Percentiles rank a stretch among this genome's conserved stretches.
Conservation (phyloP, 1,140 invertebrate species). For the Ladona fulva region DNA sequence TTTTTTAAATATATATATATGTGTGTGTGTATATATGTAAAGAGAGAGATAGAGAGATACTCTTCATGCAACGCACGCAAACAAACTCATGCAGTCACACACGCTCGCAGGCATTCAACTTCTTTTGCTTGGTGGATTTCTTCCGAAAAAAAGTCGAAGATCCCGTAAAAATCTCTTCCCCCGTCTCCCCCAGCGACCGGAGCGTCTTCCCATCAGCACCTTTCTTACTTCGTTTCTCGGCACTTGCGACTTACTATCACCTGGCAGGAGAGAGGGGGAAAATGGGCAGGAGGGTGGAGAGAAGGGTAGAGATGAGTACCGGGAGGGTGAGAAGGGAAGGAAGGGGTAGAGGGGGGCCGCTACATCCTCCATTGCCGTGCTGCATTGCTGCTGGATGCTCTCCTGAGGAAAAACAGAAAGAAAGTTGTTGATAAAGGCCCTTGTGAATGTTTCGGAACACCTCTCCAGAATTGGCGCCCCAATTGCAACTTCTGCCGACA, state of each 20-base stretch:
- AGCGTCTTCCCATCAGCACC: background rate
- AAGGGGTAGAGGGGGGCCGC: conserved; percentile 30
- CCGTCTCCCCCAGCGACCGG: background rate
- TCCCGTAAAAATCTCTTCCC: background rate
- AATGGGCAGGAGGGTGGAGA: background rate
- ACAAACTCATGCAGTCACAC: too few species aligned
- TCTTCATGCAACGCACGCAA: too few species aligned
- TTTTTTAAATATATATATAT: too few species aligned
- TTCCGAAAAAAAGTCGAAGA: too few species aligned
- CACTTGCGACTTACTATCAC: conserved; percentile 9
- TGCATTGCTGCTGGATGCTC: conserved; percentile 54
- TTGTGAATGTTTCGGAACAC: too few species aligned
- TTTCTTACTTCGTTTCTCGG: background rate
- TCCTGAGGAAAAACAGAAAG: conserved; percentile 34
- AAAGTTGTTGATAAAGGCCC: too few species aligned
- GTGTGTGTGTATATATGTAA: too few species aligned
- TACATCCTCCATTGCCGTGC: conserved; percentile 46
- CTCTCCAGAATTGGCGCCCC: too few species aligned
- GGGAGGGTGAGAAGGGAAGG: background rate
- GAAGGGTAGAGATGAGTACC: background rate
- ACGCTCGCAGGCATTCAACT: too few species aligned
- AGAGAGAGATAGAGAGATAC: too few species aligned
- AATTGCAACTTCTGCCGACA: too few species aligned
- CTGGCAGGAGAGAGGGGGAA: conserved; percentile 9
- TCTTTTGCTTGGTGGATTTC: too few species aligned